Percentiles rank a stretch among this genome's conserved stretches.
These are phyloP conservation scores for Lepas anatifera DNA, from an alignment of 2,888 invertebrate genomes.

Conservation along the genomic window DNA sequence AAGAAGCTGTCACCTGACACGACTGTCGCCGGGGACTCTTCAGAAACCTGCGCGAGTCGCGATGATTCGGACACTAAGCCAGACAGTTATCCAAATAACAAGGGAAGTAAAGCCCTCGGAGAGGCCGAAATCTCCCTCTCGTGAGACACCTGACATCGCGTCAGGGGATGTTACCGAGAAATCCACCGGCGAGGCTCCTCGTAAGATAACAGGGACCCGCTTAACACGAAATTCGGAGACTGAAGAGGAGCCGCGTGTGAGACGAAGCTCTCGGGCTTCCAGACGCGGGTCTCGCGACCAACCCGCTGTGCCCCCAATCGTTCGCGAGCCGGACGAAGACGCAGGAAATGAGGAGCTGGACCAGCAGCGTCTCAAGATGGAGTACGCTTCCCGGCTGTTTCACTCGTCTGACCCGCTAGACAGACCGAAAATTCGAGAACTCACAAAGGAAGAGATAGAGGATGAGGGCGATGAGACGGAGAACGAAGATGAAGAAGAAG, in stretches of 20 bases:
- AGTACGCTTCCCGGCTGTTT: background rate
- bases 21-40: too few relatives aligned
- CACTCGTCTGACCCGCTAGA: slow-evolving; percentile 16
- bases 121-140: too few relatives aligned
- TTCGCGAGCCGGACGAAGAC: background rate
- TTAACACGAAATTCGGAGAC: background rate
- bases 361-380: background rate
- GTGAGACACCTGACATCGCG: too few relatives aligned
- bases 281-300: slow-evolving; percentile 13
- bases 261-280: background rate
- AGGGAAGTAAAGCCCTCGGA: too few relatives aligned
- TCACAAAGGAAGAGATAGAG: background rate
- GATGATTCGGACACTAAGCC: too few relatives aligned
- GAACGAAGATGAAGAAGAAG: background rate
- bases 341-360: background rate
- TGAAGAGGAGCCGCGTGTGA: background rate
- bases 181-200: too few relatives aligned
- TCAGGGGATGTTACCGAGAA: too few relatives aligned
- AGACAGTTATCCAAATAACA: too few relatives aligned
- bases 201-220: too few relatives aligned
- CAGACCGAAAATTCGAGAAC: slow-evolving; percentile 18
- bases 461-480: background rate
- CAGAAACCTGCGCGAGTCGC: too few relatives aligned
- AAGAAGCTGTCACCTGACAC: too few relatives aligned
- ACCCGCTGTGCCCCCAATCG: background rate